Evolutionary conservation across 2,797 vertebrate species (phyloP), one percentile per base, ranked within the genome.

Genomic region (Gallinago solitaria): DNA sequence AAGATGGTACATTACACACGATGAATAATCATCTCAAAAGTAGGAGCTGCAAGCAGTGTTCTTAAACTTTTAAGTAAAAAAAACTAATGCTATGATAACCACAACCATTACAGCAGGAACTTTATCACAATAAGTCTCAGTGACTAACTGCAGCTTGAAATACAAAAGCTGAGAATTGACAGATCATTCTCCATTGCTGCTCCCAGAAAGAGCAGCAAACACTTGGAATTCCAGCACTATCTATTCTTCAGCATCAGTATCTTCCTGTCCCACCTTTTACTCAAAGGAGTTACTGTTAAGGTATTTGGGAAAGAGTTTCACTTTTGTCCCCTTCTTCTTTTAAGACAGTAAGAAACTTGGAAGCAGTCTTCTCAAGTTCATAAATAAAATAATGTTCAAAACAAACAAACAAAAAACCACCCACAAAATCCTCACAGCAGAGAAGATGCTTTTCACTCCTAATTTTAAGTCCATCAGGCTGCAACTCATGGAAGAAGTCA

Each of bases 1-100:
- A 82, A 89, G 37, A 32, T 0, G 0, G 45, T 47, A 51, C n/a
- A 32, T 9, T 45, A 53, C 41, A 47, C 11, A 16, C 18, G 20
- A 59, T 67, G 54, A 93, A 59, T 0, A 75, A 4, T 8, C 12
- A 64, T 17, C 63, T 47, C 43, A 63, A 19, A 79, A 90, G 25
- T 2, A 51, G 16, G 28, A 89, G 59, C 8, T 41, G n/a, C 8
- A 74, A 69, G 27, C 19, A 41, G 27, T 3, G 11, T 54, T 87
- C 37, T 48, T 73, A 25, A 73, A 60, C 35, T 39, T 79, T 30
- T 12, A 71, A 51, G 3, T 56, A 50, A 78, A 37, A 37, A 37
- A 75, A 89, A 71, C 9, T 57, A 81, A 80, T 32, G 19, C 64
- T 77, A 25, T 2, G 9, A 45, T 53, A 89, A 54, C 16, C 53